These are phyloP conservation scores for Amphilophus citrinellus DNA, from an alignment of 2,113 vertebrate species.

Conservation along the genomic window DNA sequence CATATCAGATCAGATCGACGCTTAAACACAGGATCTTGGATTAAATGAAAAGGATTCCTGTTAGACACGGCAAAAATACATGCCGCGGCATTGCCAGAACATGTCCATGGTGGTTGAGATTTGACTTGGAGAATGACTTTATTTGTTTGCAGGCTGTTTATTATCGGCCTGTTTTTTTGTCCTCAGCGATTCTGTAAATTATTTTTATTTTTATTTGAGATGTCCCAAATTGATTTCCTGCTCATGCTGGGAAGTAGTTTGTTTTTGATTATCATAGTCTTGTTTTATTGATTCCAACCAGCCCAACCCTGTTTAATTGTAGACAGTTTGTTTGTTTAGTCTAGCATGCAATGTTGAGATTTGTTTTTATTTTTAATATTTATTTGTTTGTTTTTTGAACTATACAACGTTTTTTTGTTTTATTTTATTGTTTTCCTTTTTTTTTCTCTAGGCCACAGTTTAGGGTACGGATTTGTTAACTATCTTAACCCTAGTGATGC, in stretches of 20 bases:
- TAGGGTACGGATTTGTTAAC: slow-evolving; percentile 99
- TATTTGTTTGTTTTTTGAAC: slow-evolving; percentile 83
- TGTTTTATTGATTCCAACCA: slow-evolving; percentile 59
- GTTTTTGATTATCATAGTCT: slow-evolving; percentile 31
- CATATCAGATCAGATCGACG: background rate
- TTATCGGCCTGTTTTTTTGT: slow-evolving; percentile 8
- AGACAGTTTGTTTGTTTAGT: slow-evolving; percentile 68
- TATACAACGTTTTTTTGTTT: slow-evolving; percentile 82
- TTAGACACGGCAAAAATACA: background rate
- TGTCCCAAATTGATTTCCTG: slow-evolving; percentile 24
- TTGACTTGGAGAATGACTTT: background rate
- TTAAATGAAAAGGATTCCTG: slow-evolving; percentile 21
- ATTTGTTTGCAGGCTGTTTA: slow-evolving; percentile 1
- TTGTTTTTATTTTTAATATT: slow-evolving; percentile 79
- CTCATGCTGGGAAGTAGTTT: slow-evolving; percentile 18
- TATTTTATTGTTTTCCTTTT: slow-evolving; percentile 87
- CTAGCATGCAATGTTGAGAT: slow-evolving; percentile 79
- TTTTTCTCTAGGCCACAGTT: slow-evolving; percentile 95
- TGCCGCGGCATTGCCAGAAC: slow-evolving; percentile 16
- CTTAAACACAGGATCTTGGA: background rate
- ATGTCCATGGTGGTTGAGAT: slow-evolving; percentile 25
- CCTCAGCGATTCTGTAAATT: slow-evolving; percentile 19
- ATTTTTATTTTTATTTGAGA: slow-evolving; percentile 40
- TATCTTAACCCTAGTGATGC: slow-evolving; percentile 98
- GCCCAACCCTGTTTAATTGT: slow-evolving; percentile 54